Base-by-base conservation (phyloP, 1,140 invertebrate genomes). In the Zophobas atratus region DNA sequence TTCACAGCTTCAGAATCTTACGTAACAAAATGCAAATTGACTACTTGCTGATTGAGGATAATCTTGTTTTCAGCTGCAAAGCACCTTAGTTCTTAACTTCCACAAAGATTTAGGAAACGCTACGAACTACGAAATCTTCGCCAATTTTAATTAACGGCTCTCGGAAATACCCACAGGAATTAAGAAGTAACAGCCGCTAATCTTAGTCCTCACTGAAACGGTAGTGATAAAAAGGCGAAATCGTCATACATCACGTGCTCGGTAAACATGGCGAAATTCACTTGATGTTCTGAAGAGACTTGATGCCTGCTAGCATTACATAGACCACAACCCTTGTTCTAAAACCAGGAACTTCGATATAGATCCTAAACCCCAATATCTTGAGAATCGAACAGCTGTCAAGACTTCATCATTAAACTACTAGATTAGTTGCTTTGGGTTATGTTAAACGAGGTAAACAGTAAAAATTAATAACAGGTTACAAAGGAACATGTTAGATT, bases 321-420 rank as follows among this genome's bases (percentile, higher is more conserved):
- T 8, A 41, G 43, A 63, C 57, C 57, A 43, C 60, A 67, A 43
- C 39, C 60, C 39, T 32, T 43, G 39, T 67, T 43, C 33, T 39
- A 20, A 67, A 67, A 32, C n/a, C 60, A 43, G 49, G 2, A 51
- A 20, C 6, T 43, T 20, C 60, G 43, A 43, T 63, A 63, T 35
- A 8, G 38, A 36, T 39, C n/a, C 36, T 35, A 43, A 41, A 6
- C 60, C 5, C 38, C 39, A 43, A 43, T 67, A 43, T 43, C 60
- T 67, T 39, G 60, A 41, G 60, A 67, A 67, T 67, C 60, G 60
- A 20, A 67, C 60, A 67, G 60, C 60, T 67, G 60, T 67, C 60
- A 67, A 32, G 60, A 46, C 60, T 67, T 67, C 57, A 67, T 67
- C 60, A 67, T 67, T 67, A 67, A 67, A 67, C 60, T 67, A 67